Evolutionary conservation across 2,888 invertebrate species (phyloP).

Genomic region (Spisula solida): DNA sequence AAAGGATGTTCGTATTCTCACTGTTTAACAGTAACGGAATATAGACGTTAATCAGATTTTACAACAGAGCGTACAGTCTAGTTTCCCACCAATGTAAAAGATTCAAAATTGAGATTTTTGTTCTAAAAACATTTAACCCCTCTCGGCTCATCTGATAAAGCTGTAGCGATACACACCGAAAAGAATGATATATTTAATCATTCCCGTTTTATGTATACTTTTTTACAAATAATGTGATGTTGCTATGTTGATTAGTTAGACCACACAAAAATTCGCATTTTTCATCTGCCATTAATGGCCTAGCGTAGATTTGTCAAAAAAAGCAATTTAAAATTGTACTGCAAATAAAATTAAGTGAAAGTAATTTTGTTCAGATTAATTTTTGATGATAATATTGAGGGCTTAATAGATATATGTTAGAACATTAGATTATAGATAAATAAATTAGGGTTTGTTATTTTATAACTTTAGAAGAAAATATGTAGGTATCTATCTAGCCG

Average conservation of each 20-base stretch:
- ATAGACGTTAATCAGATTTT: not conserved
- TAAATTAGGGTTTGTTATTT: too few relatives aligned
- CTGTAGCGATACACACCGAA: not conserved
- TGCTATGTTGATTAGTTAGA: not conserved
- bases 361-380: conserved; percentile 3
- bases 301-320: not conserved
- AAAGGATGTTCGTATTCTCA: too few relatives aligned
- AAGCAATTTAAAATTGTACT: not conserved
- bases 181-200: not conserved
- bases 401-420: not conserved
- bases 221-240: conserved; percentile 7
- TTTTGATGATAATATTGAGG: not conserved
- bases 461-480: too few relatives aligned
- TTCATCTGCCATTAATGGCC: not conserved
- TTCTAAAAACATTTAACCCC: not conserved
- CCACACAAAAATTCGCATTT: conserved; percentile 4
- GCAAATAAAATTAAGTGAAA: conserved; percentile 22
- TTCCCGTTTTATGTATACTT: conserved; percentile 14
- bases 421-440: not conserved
- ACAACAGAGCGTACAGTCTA: not conserved
- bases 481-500: too few relatives aligned
- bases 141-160: conserved; percentile 11
- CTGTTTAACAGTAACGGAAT: not conserved
- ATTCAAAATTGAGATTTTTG: not conserved
- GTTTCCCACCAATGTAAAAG: conserved; percentile 21